Conservation (phyloP, 2,113 vertebrate genomes). For the Antechinus stuartii region DNA sequence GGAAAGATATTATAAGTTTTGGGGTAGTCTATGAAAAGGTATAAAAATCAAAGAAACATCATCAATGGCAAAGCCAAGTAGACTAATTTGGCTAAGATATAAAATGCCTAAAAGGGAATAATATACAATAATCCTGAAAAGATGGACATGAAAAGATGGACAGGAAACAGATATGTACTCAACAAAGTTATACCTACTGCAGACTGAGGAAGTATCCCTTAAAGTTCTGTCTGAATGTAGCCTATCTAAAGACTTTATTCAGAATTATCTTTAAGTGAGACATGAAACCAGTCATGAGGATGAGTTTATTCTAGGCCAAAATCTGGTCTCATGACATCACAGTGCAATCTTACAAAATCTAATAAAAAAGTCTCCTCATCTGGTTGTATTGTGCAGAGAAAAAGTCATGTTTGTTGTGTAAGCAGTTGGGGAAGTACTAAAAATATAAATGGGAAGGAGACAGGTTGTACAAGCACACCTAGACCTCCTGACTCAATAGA, state of each 20-base stretch:
- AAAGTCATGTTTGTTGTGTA: not conserved
- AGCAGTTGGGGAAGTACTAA: not conserved
- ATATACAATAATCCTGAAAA: not conserved
- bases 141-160: not conserved
- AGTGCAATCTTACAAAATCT: constrained; percentile 85
- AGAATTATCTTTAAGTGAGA: constrained; percentile 82
- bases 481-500: not conserved
- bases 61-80: not conserved
- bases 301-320: constrained; percentile 91
- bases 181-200: constrained; percentile 90
- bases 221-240: constrained; percentile 91
- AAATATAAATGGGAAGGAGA: not conserved
- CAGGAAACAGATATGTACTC: constrained; percentile 68
- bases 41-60: not conserved
- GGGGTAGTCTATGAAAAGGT: not conserved
- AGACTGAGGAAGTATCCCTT: constrained; percentile 88
- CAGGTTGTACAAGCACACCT: not conserved
- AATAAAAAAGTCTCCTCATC: constrained; percentile 16
- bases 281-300: constrained; percentile 91
- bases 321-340: constrained; percentile 80
- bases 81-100: not conserved
- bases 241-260: constrained; percentile 87
- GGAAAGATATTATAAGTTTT: not conserved
- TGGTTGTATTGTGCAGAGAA: not conserved
- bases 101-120: not conserved